Evolutionary conservation across 2,888 invertebrate genomes (phyloP).

Genomic region (Drosophila mayaguana): DNA sequence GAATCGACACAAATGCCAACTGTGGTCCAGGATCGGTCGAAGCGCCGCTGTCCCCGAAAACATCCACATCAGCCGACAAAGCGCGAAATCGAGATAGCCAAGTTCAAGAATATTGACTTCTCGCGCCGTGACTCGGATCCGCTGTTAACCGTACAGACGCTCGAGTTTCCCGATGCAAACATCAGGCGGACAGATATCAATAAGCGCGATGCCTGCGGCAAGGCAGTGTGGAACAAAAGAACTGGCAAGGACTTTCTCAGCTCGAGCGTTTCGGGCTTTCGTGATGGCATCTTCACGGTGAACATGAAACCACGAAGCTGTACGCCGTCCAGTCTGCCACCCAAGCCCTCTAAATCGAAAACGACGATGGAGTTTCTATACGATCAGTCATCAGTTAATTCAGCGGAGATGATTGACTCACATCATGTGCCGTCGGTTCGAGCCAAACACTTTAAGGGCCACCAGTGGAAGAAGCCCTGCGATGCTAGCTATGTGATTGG

Average conservation of each 20-base stretch:
- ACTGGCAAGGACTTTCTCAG: conserved; percentile 63
- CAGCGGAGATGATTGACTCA: conserved; percentile 67
- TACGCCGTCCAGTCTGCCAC: conserved; percentile 23
- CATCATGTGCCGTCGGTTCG: conserved; percentile 60
- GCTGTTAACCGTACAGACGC: conserved; percentile 63
- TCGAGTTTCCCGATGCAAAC: conserved; percentile 67
- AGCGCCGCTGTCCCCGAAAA: conserved; percentile 44
- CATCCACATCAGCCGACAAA: conserved; percentile 26
- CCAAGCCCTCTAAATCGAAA: background rate
- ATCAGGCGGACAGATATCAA: conserved; percentile 53
- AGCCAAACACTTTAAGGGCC: conserved; percentile 50
- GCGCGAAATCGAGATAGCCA: conserved; percentile 44
- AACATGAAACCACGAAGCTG: conserved; percentile 54
- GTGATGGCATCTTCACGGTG: conserved; percentile 58
- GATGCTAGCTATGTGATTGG: conserved; percentile 74
- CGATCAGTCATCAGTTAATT: conserved; percentile 28
- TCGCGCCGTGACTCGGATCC: conserved; percentile 48
- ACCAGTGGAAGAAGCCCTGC: conserved; percentile 73
- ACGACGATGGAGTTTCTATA: background rate
- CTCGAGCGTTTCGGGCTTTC: conserved; percentile 71
- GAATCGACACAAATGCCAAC: background rate
- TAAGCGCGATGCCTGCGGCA: conserved; percentile 58
- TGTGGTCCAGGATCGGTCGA: background rate
- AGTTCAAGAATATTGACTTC: conserved; percentile 68
- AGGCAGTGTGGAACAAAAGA: conserved; percentile 32